phyloP scores from a whole-genome alignment of 1,140 invertebrate genomes.

The Neoseiulus cucumeris region DNA sequence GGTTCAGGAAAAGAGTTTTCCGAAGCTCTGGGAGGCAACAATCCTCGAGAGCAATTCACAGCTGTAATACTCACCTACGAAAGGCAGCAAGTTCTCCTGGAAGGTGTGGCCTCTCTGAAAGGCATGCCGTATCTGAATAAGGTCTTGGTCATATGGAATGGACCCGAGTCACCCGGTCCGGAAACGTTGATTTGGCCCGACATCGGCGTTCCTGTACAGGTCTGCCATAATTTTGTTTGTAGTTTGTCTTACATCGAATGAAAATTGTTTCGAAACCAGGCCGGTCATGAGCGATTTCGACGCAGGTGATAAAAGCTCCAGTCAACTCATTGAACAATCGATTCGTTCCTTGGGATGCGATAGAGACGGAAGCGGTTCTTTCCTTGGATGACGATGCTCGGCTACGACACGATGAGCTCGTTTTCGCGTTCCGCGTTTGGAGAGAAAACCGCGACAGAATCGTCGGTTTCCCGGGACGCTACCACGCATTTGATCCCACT shows the following conservation, averaged over 20 bases:
- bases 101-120: slow-evolving; percentile 54
- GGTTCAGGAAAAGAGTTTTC: slow-evolving; percentile 92
- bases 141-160: slow-evolving; percentile 95
- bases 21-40: slow-evolving; percentile 81
- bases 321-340: slow-evolving; percentile 93
- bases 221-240: slow-evolving; percentile 24
- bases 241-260: slow-evolving; percentile 6
- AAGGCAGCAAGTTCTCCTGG: slow-evolving; percentile 71
- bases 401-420: slow-evolving; percentile 89
- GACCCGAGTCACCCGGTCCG: slow-evolving; percentile 38
- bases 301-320: slow-evolving; percentile 53
- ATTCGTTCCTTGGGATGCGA: slow-evolving; percentile 80
- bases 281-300: slow-evolving; percentile 11
- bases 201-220: slow-evolving; percentile 72
- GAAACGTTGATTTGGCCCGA: slow-evolving; percentile 71
- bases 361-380: slow-evolving; percentile 91
- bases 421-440: slow-evolving; percentile 98
- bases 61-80: slow-evolving; percentile 94
- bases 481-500: slow-evolving; percentile 67
- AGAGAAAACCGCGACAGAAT: slow-evolving; percentile 84
- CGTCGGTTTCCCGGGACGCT: slow-evolving; percentile 92
- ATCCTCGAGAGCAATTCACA: slow-evolving; percentile 89
- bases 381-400: slow-evolving; percentile 96
- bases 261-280: no score
- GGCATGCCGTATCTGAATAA: slow-evolving; percentile 89